Base-by-base conservation (phyloP, 2,113 vertebrate species). In the Nycticorax nycticorax region DNA sequence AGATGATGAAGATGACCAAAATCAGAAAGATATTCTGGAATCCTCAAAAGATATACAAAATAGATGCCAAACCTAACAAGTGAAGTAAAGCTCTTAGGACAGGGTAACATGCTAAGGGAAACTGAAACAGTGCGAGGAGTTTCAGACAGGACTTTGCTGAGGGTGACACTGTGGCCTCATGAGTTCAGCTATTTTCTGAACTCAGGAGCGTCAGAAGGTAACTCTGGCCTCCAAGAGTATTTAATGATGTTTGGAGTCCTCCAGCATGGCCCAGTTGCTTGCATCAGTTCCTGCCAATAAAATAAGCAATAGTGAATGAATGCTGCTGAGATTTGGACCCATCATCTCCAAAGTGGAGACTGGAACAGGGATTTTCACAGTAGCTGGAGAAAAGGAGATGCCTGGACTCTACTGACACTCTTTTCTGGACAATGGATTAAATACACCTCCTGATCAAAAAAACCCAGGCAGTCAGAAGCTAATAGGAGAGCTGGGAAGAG, bases 11-110 rank as follows among this genome's bases (percentile, higher is more conserved):
- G 62, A 59, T 84, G 50, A 63, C 79, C 79, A 84, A 76, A 73
- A 67, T 88, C 60, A 75, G 81, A 82, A 92, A 69, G 3, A 9
- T 14, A 8, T 47, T 68, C 78, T 76, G 35, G 47, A 64, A 80
- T 39, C 50, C 59, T 93, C 69, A 39, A 85, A 37, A 95, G 81
- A 81, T 55, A 95, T 37, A 20, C 28, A n/a, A 53, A 73, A 32
- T 37, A 53, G 35, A 23, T 21, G 88, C 88, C 91, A 92, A 94
- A 79, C 30, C 45, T 39, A 85, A 82, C 52, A 81, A 80, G 75
- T n/a, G 79, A 69, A 88, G 45, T 50, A 59, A 79, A 90, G 39
- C 4, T 74, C 26, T 66, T 24, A n/a, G 75, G 69, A 63, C 59
- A 73, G 81, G 28, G 35, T 18, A 59, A 43, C 41, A 28, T 19